Conservation (phyloP, 2,888 invertebrate species). For the Tenthredo livida region DNA sequence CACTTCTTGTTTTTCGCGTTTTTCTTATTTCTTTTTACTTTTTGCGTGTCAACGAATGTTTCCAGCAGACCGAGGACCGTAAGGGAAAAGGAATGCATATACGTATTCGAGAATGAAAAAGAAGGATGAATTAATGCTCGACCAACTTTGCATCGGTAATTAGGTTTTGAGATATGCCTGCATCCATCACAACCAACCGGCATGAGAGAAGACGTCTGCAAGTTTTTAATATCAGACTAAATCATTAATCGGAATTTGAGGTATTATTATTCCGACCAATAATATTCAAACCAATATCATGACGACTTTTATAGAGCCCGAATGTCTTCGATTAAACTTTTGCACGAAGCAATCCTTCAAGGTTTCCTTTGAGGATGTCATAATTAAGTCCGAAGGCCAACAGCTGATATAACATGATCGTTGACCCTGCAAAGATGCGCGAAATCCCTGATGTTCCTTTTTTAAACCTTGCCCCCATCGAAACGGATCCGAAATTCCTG, state of each 20-base stretch:
- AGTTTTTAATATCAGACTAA: conserved; percentile 46
- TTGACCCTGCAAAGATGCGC: not conserved
- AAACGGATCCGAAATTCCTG: not conserved
- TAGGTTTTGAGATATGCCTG: conserved; percentile 46
- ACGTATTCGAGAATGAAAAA: conserved; percentile 25
- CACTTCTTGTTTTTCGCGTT: not conserved
- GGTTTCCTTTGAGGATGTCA: not conserved
- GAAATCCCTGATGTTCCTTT: not conserved
- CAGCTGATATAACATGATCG: not conserved
- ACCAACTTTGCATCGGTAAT: conserved; percentile 50
- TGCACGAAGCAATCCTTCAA: not conserved
- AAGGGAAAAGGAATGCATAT: conserved; percentile 38
- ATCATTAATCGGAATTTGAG: conserved; percentile 43
- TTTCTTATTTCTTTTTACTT: not conserved
- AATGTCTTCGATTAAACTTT: not conserved
- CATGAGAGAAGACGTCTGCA: conserved; percentile 36
- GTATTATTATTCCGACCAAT: conserved; percentile 47
- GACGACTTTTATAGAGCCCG: not conserved
- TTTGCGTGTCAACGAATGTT: conserved; percentile 17
- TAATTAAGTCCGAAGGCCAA: not conserved
- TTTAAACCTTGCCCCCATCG: not conserved
- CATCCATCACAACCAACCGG: conserved; percentile 41
- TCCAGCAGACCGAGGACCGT: conserved; percentile 2
- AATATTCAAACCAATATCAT: conserved; percentile 41
- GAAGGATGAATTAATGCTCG: conserved; percentile 49